Base-by-base conservation (phyloP, 1,140 invertebrate genomes). In the Platorchestia sp. region DNA sequence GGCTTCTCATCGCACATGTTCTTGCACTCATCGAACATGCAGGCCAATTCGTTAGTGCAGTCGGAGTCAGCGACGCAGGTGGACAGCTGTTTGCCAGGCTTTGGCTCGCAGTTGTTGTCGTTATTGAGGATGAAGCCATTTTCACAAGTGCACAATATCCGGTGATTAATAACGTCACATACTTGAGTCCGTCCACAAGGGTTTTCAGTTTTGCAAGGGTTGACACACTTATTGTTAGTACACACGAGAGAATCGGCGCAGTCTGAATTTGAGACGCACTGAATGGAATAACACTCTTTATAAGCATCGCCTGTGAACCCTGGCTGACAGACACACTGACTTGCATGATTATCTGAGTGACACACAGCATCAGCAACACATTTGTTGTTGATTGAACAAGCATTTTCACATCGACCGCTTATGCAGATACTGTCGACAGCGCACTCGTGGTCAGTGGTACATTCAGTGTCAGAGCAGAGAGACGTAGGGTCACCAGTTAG, bases 61-160 rank as follows among this genome's bases (percentile, higher is more conserved):
- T 99, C 99, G 95, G 98, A 98, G 97, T 99, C 98, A 0, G 97
- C 97, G 90, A 98, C 98, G 97, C 99, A 99, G 3, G 99, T 99
- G 41, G 97, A 97, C n/a, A 98, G 98, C 86, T 97, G 97, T 97
- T 98, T 98, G 44, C 98, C 98, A 96, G 98, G 98, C 43, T 98
- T 97, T 96, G 99, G 99, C 45, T 98, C 98, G 95, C 97, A 97
- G 45, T 97, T 97, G 98, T 97, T 97, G 98, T 5, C 95, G 42
- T 97, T 97, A 95, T 97, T 96, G n/a, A 96, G 97, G 14, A 96
- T 96, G 51, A 96, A 96, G 43, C 97, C 97, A 42, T 96, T 95
- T 44, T 97, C 96, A 95, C 97, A 97, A 0, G 96, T 95, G 95
- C 97, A 97, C 40, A 96, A 95, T 14, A 97, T 96, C 87, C 96